Base-by-base conservation (phyloP, 2,888 invertebrate species). In the Drosophila meridionalis region DNA sequence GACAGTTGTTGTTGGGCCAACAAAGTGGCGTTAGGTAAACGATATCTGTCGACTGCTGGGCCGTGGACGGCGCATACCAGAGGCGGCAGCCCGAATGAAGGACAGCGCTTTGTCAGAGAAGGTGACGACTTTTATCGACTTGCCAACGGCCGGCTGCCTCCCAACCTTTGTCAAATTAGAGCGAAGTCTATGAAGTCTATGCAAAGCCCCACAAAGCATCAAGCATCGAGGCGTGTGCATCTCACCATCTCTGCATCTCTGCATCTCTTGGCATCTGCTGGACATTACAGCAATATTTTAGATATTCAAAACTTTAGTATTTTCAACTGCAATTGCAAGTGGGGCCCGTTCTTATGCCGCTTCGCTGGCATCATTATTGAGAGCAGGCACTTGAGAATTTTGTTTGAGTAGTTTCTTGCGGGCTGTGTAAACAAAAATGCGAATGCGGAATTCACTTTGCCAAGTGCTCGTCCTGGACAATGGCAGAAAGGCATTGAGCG, bases 401-500 rank as follows among this genome's bases (percentile, higher is more conserved):
- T 84, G 73, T 76, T 82, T 76, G 78, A 74, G 72, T 73, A 64
- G 78, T 73, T 76, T 52, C 71, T 57, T 70, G 67, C 72, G 67
- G 68, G 69, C 43, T 36, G 56, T 45, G 67, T 68, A 69, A 67
- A 71, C 64, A 53, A 28, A 53, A 63, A 67, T 70, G 68, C 47
- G 63, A 67, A 69, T 66, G 40, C 74, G 45, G 14, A 55, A 56
- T 63, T 55, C 50, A 62, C 40, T 38, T 60, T 50, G 56, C 43
- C 40, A 42, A 58, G 59, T 66, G 34, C 68, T 72, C 65, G 50
- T 12, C 61, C 50, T 58, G 80, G 69, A 84, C 80, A 87, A 74
- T 85, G 80, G 53, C 42, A 71, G 55, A 20, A 55, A 68, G 75
- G 75, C 83, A 87, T 87, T 87, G 78, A 80, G 76, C 60, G 65